A percentile compares a stretch with the other conserved stretches of the same genome.
phyloP scores from a whole-genome alignment of 2,113 vertebrate species.

The Notiomystis cincta region DNA sequence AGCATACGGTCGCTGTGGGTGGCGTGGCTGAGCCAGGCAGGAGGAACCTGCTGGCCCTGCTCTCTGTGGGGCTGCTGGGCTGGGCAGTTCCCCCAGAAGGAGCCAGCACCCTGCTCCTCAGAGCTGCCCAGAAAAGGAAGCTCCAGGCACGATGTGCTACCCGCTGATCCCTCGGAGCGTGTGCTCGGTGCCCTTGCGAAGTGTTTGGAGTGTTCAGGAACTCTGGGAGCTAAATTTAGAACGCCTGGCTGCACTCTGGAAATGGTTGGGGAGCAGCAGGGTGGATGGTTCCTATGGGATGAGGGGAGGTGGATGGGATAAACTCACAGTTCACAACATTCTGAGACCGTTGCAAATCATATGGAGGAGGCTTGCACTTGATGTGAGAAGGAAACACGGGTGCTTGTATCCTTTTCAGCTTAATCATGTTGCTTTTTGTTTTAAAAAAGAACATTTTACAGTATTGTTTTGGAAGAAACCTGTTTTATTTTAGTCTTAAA shows the following conservation, averaged over 20 bases:
- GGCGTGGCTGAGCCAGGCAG: conserved; percentile 43
- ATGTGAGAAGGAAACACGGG: not conserved
- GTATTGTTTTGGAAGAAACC: not conserved
- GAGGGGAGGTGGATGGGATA: not conserved
- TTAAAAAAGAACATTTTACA: not conserved
- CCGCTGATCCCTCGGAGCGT: conserved; percentile 4
- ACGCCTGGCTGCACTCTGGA: not conserved
- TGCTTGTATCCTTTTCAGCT: not conserved
- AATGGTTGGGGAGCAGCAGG: not conserved
- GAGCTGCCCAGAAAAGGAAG: conserved; percentile 58
- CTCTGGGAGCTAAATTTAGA: conserved; percentile 42
- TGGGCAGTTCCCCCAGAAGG: conserved; percentile 54
- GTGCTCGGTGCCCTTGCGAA: not conserved
- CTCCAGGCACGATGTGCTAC: not conserved
- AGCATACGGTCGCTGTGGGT: conserved; percentile 63
- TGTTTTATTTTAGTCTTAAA: not conserved
- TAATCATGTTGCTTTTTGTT: not conserved
- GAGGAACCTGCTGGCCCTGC: conserved; percentile 22
- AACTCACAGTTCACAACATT: not conserved
- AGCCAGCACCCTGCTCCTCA: conserved; percentile 45
- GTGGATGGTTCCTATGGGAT: not conserved
- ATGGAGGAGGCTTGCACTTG: not conserved
- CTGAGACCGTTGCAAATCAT: not conserved
- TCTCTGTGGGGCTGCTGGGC: not conserved
- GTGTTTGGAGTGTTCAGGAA: not conserved